These are phyloP conservation scores for Micrasema longulum DNA, from an alignment of 1,140 invertebrate species.

Conservation along the genomic window DNA sequence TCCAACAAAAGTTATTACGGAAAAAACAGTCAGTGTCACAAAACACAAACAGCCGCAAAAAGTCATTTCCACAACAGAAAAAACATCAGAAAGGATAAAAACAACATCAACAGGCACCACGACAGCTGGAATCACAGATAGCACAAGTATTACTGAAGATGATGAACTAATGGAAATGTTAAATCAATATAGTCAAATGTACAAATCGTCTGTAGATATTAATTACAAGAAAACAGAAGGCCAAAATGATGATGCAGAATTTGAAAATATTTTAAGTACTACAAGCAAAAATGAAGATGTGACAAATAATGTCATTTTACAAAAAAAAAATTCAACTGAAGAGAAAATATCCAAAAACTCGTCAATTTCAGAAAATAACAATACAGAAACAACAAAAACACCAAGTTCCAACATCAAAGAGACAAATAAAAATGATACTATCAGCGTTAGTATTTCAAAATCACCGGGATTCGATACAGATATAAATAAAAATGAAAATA, in stretches of 20 bases:
- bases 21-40: slow-evolving; percentile 42
- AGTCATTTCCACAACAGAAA: slow-evolving; percentile 51
- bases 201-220: slow-evolving; percentile 36
- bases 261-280: slow-evolving; percentile 43
- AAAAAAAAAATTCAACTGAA: not conserved
- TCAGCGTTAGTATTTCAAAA: no score
- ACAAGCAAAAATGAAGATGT: slow-evolving; percentile 10
- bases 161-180: slow-evolving; percentile 52
- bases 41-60: slow-evolving; percentile 53
- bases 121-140: slow-evolving; percentile 14
- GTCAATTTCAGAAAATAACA: not conserved
- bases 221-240: slow-evolving; percentile 15
- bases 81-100: slow-evolving; percentile 55
- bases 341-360: not conserved
- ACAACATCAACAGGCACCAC: slow-evolving; percentile 47
- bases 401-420: not conserved
- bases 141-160: slow-evolving; percentile 39
- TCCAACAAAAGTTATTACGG: slow-evolving; percentile 5
- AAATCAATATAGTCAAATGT: slow-evolving; percentile 50
- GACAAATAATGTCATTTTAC: not conserved
- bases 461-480: no score
- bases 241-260: slow-evolving; percentile 41
- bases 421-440: not conserved
- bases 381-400: no score
- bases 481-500: slow-evolving; percentile 8